Base-by-base conservation (phyloP, 2,888 invertebrate genomes). In the Drosophila bunnanda region DNA sequence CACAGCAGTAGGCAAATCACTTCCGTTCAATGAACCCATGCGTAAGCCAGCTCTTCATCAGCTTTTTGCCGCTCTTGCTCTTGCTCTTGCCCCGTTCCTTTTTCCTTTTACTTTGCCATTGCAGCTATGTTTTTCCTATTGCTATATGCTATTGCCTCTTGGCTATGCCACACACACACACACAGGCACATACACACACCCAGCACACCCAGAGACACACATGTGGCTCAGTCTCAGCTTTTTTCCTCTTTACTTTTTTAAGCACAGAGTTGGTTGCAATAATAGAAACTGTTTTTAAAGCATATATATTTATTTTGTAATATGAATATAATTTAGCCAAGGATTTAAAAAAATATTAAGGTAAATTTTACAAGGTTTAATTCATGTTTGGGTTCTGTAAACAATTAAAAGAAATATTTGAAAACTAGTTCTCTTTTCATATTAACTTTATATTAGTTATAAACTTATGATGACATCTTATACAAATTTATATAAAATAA, bases 1-100 rank as follows among this genome's bases (percentile, higher is more conserved):
- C 60, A 57, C 65, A 64, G 77, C 72, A 73, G 78, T 86, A 89
- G 84, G 90, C 88, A 90, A 91, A 90, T 90, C 91, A 89, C 88
- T 90, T 90, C 89, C 91, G 90, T 91, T 88, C 90, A 91, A 90
- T 90, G 90, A 90, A 90, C 90, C 84, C 90, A 83, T 91, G 90
- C 90, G 91, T 90, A 91, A 90, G 89, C 86, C 82, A 81, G 79
- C 55, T 68, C 77, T 78, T 67, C 75, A 76, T 68, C 75, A 80
- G 76, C 75, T 74, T 57, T 66, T 54, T 34, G 50, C 50, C 32
- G 50, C 50, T 50, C 50, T 59, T 57, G 56, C 58, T 68, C 79
- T 65, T 76, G 71, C 44, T 53, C 46, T 46, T 53, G 39, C 50
- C 69, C 44, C 54, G 36, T 39, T 58, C 59, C 52, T 48, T 32